These are phyloP conservation scores for Spodoptera exigua DNA, from an alignment of 2,888 invertebrate genomes.

Conservation along the genomic window DNA sequence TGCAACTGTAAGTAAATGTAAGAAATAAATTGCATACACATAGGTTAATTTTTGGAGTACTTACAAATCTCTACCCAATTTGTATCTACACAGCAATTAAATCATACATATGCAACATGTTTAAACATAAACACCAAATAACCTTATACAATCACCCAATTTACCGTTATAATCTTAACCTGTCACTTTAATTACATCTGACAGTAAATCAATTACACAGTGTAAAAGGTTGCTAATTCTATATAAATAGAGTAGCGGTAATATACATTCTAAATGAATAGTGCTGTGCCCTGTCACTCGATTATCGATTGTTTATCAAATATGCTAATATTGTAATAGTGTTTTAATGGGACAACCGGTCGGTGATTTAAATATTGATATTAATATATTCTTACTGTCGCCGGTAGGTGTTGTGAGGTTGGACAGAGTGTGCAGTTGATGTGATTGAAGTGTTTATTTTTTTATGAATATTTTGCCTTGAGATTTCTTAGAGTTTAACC, in stretches of 20 bases:
- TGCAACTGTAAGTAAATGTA: too few relatives aligned
- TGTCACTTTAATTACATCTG: constrained; percentile 50
- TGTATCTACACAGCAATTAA: too few relatives aligned
- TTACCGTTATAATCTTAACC: constrained; percentile 17
- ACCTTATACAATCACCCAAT: constrained; percentile 30
- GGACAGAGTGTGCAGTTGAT: constrained; percentile 51
- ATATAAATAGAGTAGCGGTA: constrained; percentile 70
- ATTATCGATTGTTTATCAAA: constrained; percentile 82
- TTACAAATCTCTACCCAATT: too few relatives aligned
- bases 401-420: constrained; percentile 65
- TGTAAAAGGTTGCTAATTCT: constrained; percentile 54
- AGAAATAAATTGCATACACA: too few relatives aligned
- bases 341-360: constrained; percentile 82
- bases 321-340: constrained; percentile 84
- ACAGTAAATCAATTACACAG: constrained; percentile 55
- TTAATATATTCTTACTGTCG: constrained; percentile 70
- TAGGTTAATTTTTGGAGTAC: too few relatives aligned
- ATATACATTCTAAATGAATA: constrained; percentile 69
- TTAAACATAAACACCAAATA: constrained; percentile 2
- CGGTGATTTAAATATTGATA: constrained; percentile 74
- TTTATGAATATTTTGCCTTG: background rate
- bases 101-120: too few relatives aligned
- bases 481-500: too few relatives aligned
- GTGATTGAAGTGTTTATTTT: background rate
- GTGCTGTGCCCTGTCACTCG: constrained; percentile 70